phyloP scores from a whole-genome alignment of 2,113 vertebrate species.

The Pardalotus punctatus region DNA sequence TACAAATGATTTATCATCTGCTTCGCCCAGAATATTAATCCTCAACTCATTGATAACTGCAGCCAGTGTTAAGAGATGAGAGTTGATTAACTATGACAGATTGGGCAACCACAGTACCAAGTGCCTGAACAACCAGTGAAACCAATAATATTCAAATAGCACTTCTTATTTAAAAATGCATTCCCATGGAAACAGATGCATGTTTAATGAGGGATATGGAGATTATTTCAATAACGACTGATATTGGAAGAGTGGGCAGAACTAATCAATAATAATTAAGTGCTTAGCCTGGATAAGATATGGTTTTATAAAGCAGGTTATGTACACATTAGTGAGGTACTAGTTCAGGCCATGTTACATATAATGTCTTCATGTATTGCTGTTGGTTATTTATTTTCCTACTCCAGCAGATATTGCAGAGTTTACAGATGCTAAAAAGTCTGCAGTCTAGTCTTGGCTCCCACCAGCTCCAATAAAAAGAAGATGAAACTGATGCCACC shows the following conservation, averaged over 20 bases:
- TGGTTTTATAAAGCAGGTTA: slow-evolving; percentile 75
- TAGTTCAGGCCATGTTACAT: slow-evolving; percentile 21
- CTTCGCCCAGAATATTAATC: slow-evolving; percentile 90
- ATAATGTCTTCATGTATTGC: slow-evolving; percentile 65
- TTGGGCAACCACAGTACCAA: slow-evolving; percentile 78
- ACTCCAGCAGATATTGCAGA: background rate
- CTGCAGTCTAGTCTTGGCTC: background rate
- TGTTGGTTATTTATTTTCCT: slow-evolving; percentile 10
- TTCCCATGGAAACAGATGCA: slow-evolving; percentile 84
- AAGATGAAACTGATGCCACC: slow-evolving; percentile 42
- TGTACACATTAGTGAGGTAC: slow-evolving; percentile 69
- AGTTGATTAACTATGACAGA: slow-evolving; percentile 93
- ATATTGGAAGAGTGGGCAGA: slow-evolving; percentile 78
- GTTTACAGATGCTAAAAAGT: background rate
- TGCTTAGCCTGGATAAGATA: slow-evolving; percentile 71
- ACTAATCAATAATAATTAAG: slow-evolving; percentile 82
- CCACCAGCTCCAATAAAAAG: slow-evolving; percentile 11
- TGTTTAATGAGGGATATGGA: slow-evolving; percentile 75
- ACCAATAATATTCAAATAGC: slow-evolving; percentile 70
- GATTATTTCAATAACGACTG: slow-evolving; percentile 82
- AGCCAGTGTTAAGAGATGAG: slow-evolving; percentile 89
- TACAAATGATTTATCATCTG: slow-evolving; percentile 95
- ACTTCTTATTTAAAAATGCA: slow-evolving; percentile 79
- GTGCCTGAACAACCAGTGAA: slow-evolving; percentile 76
- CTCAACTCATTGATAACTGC: slow-evolving; percentile 88